Evolutionary conservation across 2,797 vertebrate species (phyloP).

Genomic region (Thaleichthys pacificus): DNA sequence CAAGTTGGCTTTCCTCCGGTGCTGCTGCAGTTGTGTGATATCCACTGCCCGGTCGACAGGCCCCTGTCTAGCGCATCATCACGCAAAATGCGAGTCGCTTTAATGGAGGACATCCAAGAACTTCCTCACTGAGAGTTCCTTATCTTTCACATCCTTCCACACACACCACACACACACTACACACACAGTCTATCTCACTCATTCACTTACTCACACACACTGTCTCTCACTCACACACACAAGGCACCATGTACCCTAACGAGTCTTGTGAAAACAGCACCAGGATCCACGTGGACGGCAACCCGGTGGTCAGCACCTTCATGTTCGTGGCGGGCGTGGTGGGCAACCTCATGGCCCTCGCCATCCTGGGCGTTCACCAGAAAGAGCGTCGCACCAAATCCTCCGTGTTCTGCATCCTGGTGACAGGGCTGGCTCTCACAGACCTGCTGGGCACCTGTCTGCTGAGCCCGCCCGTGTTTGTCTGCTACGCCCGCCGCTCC

Average conservation of each 20-base stretch:
- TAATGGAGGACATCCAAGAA: neutral
- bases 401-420: constrained; percentile 85
- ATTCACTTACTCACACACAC: neutral
- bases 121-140: neutral
- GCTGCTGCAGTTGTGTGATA: neutral
- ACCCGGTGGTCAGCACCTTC: constrained; percentile 71
- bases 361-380: constrained; percentile 81
- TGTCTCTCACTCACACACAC: constrained; percentile 25
- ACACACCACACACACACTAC: neutral
- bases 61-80: too few relatives aligned
- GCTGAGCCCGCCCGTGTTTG: constrained; percentile 85
- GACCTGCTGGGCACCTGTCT: constrained; percentile 89
- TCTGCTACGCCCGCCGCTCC: constrained; percentile 76
- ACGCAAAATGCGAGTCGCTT: too few relatives aligned
- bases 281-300: constrained; percentile 55
- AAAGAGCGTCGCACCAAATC: constrained; percentile 76
- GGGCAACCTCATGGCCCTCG: constrained; percentile 86
- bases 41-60: too few relatives aligned
- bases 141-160: neutral
- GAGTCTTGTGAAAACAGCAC: constrained; percentile 55
- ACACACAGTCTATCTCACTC: neutral
- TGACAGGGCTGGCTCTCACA: constrained; percentile 84
- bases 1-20: neutral
- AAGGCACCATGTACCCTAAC: constrained; percentile 50
- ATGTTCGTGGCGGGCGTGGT: constrained; percentile 84